phyloP scores from a whole-genome alignment of 2,113 vertebrate species.

The Clarias batrachus region DNA sequence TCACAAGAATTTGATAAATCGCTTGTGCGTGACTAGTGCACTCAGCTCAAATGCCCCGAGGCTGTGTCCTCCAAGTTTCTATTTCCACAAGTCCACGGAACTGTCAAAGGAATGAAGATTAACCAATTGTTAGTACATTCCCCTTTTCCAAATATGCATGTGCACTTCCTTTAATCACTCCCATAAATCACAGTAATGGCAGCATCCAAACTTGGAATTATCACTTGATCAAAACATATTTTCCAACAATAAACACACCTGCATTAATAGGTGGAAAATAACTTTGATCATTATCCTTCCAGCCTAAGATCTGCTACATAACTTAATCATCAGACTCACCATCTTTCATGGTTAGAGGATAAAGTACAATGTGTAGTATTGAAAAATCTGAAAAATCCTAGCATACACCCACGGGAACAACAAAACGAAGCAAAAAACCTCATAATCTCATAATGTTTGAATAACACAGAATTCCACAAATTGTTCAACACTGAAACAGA shows the following conservation, averaged over 20 bases:
- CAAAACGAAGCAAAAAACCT: background rate
- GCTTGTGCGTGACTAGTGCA: slow-evolving; percentile 70
- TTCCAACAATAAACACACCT: background rate
- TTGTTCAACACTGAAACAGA: background rate
- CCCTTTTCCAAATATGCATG: slow-evolving; percentile 42
- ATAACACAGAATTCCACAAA: background rate
- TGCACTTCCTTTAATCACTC: slow-evolving; percentile 46
- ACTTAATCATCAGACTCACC: background rate
- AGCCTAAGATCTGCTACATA: background rate
- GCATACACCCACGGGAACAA: slow-evolving; percentile 10
- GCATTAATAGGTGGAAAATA: background rate
- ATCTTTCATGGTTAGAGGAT: background rate
- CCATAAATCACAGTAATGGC: slow-evolving; percentile 63
- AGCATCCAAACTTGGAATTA: slow-evolving; percentile 6
- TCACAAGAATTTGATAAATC: slow-evolving; percentile 60
- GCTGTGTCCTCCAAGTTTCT: slow-evolving; percentile 54
- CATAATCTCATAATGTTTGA: background rate
- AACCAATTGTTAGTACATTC: slow-evolving; percentile 49
- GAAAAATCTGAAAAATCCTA: background rate
- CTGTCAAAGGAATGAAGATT: slow-evolving; percentile 59
- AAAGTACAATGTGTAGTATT: background rate
- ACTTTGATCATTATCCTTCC: background rate
- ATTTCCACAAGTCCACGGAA: slow-evolving; percentile 55
- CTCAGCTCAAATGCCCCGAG: slow-evolving; percentile 56
- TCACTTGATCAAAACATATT: background rate